A percentile compares a stretch with the other conserved stretches of the same genome.
Conservation (phyloP, 2,888 invertebrate species). For the Eretmocerus hayati region DNA sequence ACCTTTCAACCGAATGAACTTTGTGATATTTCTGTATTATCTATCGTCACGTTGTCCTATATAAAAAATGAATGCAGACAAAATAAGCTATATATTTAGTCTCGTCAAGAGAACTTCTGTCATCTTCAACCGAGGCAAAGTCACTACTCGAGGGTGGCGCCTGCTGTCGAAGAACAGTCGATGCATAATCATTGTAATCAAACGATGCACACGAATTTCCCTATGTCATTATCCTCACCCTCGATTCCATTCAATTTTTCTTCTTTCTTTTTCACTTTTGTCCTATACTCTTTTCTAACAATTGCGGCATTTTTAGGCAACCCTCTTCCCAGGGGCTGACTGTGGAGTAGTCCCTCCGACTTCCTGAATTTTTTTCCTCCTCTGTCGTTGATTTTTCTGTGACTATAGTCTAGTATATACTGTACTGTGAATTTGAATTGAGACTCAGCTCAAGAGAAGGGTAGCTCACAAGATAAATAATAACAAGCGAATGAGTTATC, state of each 20-base stretch:
- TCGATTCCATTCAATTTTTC: constrained; percentile 4
- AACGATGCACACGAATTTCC: constrained; percentile 27
- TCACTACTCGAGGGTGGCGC: constrained; percentile 37
- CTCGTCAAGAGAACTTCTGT: no score
- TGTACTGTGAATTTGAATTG: no score
- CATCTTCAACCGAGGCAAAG: constrained; percentile 36
- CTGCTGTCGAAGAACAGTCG: constrained; percentile 33
- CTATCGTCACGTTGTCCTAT: no score
- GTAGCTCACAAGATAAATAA: constrained; percentile 39
- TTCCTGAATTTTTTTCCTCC: constrained; percentile 1
- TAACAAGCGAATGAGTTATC: constrained; percentile 38
- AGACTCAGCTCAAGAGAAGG: no score
- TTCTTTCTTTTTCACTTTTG: constrained; percentile 18
- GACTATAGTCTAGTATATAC: constrained; percentile 28
- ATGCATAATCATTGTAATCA: constrained; percentile 42
- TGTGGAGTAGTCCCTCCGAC: no score
- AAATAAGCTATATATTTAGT: no score
- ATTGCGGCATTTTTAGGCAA: no score
- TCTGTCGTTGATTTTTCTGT: constrained; percentile 22
- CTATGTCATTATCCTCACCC: constrained; percentile 18
- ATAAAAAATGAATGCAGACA: no score
- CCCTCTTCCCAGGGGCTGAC: no score
- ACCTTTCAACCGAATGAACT: no score
- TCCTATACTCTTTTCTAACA: no score
- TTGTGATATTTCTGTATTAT: no score